Base-by-base conservation (phyloP, 2,888 invertebrate genomes). In the Chloroclystis v-ata region DNA sequence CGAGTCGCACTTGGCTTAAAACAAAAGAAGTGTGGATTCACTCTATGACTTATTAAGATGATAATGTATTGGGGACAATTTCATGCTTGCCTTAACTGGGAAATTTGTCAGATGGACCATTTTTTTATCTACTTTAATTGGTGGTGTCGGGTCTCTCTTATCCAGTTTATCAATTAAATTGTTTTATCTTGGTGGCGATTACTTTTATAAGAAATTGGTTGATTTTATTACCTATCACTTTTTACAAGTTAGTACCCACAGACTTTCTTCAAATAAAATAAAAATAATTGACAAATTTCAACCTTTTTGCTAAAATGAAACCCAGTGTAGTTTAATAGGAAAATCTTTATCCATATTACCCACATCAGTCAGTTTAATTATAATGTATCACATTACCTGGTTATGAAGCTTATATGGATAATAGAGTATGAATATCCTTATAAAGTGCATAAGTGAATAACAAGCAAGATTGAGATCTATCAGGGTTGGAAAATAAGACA, bases 21-120 rank as follows among this genome's bases (percentile, higher is more conserved):
- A 86, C 74, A 62, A 62, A 78, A 72, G 75, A 75, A 82, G 82
- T 78, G 75, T 72, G 72, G 78, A 80, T 80, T 82, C 77, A 82
- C 78, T 82, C 82, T 85, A 85, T 85, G 81, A 80, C 82, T 83
- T 82, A 84, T 85, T 84, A 84, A 77, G 79, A 85, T 84, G 81
- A 78, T 85, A 84, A 86, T 86, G 79, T 84, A 86, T 84, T 74
- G 73, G 65, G 64, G 72, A 77, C 76, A 78, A 84, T 83, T 84
- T 79, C 74, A 78, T 78, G 78, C 72, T 73, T 60, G 63, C 64
- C 61, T 61, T 65, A 63, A 39, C 20, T 37, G 9, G 29, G 41
- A 49, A n/a, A 49, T 50, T 46, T 37, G 46, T 37, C 30, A 30
- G 33, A 44, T 37, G 35, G 33, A 37, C 20, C 26, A 40, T 44